phyloP scores from a whole-genome alignment of 2,113 vertebrate species.

The Myiopsitta monachus region DNA sequence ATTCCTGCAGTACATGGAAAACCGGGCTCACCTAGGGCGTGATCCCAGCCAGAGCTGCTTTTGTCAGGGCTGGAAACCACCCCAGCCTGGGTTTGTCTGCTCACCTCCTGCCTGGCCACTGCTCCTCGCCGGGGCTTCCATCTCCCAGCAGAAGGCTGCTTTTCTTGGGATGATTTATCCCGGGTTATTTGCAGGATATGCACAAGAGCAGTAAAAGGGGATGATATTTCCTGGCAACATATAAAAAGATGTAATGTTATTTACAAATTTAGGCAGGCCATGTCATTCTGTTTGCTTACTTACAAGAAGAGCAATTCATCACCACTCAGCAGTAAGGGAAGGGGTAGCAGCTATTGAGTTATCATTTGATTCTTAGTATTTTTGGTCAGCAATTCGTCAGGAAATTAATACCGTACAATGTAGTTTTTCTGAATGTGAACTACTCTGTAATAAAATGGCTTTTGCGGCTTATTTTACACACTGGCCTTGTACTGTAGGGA shows the following conservation, averaged over 20 bases:
- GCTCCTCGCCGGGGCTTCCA: background rate
- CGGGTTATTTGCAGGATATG: background rate
- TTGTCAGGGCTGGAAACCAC: background rate
- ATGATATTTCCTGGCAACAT: background rate
- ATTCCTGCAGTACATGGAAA: accelerated
- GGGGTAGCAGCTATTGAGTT: background rate
- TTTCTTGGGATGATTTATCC: background rate
- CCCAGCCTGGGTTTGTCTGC: background rate
- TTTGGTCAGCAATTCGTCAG: background rate
- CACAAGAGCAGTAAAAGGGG: accelerated
- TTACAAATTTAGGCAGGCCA: background rate
- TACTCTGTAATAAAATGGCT: background rate
- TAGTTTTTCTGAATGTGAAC: background rate
- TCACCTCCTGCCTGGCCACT: background rate
- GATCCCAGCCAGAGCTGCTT: background rate
- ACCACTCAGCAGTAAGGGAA: background rate
- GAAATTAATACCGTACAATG: background rate
- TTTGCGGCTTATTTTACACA: background rate
- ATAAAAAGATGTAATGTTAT: background rate
- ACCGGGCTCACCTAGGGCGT: accelerated
- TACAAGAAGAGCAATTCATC: background rate
- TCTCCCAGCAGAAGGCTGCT: background rate
- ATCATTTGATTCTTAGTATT: background rate
- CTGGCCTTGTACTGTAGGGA: background rate
- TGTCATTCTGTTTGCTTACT: background rate